Evolutionary conservation across 2,888 invertebrate species (phyloP).

Genomic region (Electrophaes corylata): DNA sequence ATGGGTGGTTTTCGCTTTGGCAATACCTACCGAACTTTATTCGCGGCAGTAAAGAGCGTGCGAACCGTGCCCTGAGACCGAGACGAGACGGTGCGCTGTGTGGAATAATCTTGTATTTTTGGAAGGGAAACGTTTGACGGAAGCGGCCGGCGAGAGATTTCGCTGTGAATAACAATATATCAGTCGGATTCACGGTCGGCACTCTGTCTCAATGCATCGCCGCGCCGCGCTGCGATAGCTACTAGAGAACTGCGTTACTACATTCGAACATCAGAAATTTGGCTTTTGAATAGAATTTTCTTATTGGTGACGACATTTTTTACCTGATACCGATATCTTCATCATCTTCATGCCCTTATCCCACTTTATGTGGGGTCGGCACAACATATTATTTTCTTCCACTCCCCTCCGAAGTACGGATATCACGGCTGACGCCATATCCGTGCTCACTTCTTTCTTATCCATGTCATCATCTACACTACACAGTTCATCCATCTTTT

Average conservation of each 20-base stretch:
- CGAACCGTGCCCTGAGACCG: slow-evolving; percentile 43
- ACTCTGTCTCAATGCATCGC: slow-evolving; percentile 29
- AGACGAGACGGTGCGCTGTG: slow-evolving; percentile 61
- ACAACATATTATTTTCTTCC: no score
- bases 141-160: slow-evolving; percentile 68
- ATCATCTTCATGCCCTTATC: no score
- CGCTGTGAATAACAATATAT: slow-evolving; percentile 69
- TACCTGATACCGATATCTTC: not conserved
- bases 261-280: not conserved
- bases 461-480: no score
- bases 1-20: slow-evolving; percentile 17
- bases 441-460: no score
- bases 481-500: no score
- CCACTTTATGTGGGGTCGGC: no score
- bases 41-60: slow-evolving; percentile 48
- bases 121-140: slow-evolving; percentile 71
- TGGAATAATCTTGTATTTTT: slow-evolving; percentile 68
- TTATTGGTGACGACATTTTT: not conserved
- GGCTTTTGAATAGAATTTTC: not conserved
- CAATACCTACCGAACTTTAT: slow-evolving; percentile 14
- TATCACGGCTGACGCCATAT: no score
- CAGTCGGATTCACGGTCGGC: slow-evolving; percentile 67
- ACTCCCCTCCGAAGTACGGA: no score
- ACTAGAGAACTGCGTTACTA: slow-evolving; percentile 5
- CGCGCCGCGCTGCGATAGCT: slow-evolving; percentile 8